Evolutionary conservation across 2,797 vertebrate genomes (phyloP).

Genomic region (Naso thynnoides): DNA sequence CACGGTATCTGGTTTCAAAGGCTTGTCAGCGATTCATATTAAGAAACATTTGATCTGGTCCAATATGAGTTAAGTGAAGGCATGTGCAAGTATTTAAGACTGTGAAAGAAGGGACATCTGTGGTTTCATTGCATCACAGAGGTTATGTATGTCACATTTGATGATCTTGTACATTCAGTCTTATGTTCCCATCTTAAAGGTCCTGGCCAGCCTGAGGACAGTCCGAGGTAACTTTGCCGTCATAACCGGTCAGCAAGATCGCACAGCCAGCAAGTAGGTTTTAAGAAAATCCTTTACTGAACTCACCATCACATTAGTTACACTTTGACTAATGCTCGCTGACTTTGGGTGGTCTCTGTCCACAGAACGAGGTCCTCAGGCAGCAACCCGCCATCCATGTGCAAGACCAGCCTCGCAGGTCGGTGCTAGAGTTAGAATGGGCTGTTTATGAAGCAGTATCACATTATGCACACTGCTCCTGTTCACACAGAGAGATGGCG

Average conservation of each 20-base stretch:
- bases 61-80: slow-evolving; percentile 13
- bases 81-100: slow-evolving; percentile 7
- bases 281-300: background rate
- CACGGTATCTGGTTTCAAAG: slow-evolving; percentile 43
- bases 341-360: slow-evolving; percentile 43
- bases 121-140: background rate
- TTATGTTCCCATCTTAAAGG: slow-evolving; percentile 73
- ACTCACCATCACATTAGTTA: background rate
- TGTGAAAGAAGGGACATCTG: slow-evolving; percentile 1
- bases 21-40: slow-evolving; percentile 25
- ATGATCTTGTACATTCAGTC: slow-evolving; percentile 14
- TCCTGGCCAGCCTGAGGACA: slow-evolving; percentile 92
- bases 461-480: slow-evolving; percentile 12
- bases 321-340: background rate
- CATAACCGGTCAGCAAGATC: slow-evolving; percentile 88
- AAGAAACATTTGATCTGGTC: slow-evolving; percentile 17
- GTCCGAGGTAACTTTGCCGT: slow-evolving; percentile 89
- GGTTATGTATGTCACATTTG: background rate
- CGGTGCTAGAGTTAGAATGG: slow-evolving; percentile 39
- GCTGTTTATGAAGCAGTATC: slow-evolving; percentile 18
- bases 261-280: slow-evolving; percentile 87
- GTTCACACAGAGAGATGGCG: slow-evolving; percentile 4
- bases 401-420: slow-evolving; percentile 89
- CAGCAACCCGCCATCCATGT: slow-evolving; percentile 83
- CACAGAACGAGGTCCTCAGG: slow-evolving; percentile 82